Conservation (phyloP, 1,140 invertebrate genomes). For the Drosophila azteca region DNA sequence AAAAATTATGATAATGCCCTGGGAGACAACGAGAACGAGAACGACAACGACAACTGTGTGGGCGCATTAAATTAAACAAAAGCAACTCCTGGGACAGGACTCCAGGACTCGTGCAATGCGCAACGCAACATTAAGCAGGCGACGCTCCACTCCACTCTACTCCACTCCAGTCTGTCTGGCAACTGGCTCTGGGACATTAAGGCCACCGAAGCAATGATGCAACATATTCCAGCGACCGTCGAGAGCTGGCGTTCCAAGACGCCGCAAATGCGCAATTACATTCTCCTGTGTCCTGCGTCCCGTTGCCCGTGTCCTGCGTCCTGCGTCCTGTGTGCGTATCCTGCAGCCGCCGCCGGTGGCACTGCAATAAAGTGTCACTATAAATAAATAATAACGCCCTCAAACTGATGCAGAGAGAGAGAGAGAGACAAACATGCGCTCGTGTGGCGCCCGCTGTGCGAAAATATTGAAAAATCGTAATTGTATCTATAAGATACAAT, state of each 20-base stretch:
- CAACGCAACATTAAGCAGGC: conserved; percentile 81
- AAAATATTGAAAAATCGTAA: conserved; percentile 82
- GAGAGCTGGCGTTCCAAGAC: conserved; percentile 56
- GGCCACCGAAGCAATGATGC: conserved; percentile 75
- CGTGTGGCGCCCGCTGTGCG: conserved; percentile 59
- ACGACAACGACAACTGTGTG: conserved; percentile 55
- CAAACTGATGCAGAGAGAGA: conserved; percentile 41
- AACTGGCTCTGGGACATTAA: conserved; percentile 66
- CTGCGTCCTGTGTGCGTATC: conserved; percentile 8
- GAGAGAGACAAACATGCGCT: conserved; percentile 4
- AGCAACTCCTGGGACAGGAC: conserved; percentile 47
- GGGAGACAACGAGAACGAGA: conserved; percentile 7
- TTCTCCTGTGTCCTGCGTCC: conserved; percentile 58
- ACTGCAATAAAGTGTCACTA: conserved; percentile 79
- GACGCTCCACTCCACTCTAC: conserved; percentile 59
- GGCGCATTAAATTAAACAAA: conserved; percentile 74
- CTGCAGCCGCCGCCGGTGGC: conserved; percentile 64
- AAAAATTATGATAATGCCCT: conserved; percentile 78
- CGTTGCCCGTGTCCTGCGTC: neutral
- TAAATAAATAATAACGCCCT: conserved; percentile 82
- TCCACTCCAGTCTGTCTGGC: conserved; percentile 26
- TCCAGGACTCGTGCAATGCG: conserved; percentile 64
- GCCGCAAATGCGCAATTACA: conserved; percentile 80
- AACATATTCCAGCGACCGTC: conserved; percentile 67
- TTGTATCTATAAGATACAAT: conserved; percentile 82